Conservation (phyloP, 2,113 vertebrate species). For the Halcyon senegalensis region DNA sequence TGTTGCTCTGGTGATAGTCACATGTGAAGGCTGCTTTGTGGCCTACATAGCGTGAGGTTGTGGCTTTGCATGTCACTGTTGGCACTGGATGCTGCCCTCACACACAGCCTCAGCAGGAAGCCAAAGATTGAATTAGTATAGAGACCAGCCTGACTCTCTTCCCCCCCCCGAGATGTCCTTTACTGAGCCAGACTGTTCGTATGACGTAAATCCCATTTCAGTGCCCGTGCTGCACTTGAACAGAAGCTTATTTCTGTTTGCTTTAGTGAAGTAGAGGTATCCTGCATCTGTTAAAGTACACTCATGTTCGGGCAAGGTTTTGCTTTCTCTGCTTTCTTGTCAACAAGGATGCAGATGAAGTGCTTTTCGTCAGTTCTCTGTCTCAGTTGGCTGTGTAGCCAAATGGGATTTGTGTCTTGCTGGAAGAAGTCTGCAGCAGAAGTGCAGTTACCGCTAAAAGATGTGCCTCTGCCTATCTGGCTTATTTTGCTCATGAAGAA, state of each 20-base stretch:
- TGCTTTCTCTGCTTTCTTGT: neutral
- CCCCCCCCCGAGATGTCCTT: neutral
- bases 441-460: neutral
- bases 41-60: neutral
- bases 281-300: neutral
- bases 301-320: neutral
- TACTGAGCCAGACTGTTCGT: neutral
- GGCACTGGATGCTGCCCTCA: neutral
- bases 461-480: neutral
- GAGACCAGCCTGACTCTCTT: neutral
- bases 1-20: constrained; percentile 30
- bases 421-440: neutral
- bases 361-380: neutral
- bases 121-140: neutral
- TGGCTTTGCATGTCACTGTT: neutral
- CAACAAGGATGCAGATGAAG: neutral
- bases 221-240: neutral
- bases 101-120: neutral
- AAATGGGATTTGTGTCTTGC: neutral
- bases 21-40: neutral
- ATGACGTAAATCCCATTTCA: neutral
- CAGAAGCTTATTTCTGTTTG: constrained; percentile 4
- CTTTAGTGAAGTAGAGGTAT: neutral
- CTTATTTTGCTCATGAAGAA: neutral
- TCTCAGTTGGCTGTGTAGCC: neutral